These are phyloP conservation scores for Motacilla alba DNA, from an alignment of 2,113 vertebrate genomes.

Conservation along the genomic window DNA sequence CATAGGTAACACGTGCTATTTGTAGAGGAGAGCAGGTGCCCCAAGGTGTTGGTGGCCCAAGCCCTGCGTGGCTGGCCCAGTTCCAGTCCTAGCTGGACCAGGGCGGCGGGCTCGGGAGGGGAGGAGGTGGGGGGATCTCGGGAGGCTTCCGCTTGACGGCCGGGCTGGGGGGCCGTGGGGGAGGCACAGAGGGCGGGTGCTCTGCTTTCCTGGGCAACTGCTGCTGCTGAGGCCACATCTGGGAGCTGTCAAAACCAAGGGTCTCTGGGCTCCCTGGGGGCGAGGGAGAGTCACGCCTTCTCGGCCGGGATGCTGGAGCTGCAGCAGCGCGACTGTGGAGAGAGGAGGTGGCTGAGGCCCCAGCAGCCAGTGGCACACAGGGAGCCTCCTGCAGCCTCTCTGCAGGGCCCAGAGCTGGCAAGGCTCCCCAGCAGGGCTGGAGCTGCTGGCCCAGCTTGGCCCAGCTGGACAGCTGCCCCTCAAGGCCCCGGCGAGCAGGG, in stretches of 20 bases:
- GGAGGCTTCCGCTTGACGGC: background rate
- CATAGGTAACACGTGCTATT: too few relatives aligned
- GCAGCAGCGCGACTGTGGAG: too few relatives aligned
- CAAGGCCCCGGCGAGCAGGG: background rate
- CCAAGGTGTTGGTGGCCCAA: background rate
- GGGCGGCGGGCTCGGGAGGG: accelerated
- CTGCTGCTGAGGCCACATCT: too few relatives aligned
- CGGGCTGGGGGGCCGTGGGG: background rate
- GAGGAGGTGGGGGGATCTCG: background rate
- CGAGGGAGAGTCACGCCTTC: too few relatives aligned
- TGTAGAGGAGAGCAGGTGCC: background rate
- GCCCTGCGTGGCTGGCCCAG: background rate
- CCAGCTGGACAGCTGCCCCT: background rate
- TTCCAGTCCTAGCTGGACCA: background rate
- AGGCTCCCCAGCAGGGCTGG: background rate
- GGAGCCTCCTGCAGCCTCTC: background rate
- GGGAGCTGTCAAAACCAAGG: too few relatives aligned
- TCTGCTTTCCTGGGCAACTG: too few relatives aligned
- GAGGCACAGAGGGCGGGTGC: background rate
- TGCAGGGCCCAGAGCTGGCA: background rate
- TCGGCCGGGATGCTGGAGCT: too few relatives aligned
- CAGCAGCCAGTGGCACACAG: background rate
- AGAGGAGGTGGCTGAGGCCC: too few relatives aligned
- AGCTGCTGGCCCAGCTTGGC: background rate
- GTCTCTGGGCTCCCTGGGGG: too few relatives aligned